Base-by-base conservation (phyloP, 2,888 invertebrate species). In the Clepsis dumicolana region DNA sequence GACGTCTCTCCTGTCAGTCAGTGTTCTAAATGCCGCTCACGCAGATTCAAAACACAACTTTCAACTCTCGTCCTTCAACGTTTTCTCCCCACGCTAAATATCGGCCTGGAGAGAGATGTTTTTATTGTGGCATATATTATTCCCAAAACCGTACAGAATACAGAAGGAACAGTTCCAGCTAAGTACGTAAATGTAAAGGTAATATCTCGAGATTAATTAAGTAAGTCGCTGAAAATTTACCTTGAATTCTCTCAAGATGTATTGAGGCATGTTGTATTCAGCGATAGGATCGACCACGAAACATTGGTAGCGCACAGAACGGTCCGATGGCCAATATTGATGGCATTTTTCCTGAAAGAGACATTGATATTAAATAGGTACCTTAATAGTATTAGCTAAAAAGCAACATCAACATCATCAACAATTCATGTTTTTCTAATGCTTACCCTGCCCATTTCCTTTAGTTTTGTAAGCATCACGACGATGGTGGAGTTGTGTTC, bases 211-310 rank as follows among this genome's bases (percentile, higher is more conserved):
- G 38, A 18, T 16, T 16, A 16, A n/a, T n/a, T n/a, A n/a, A n/a
- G n/a, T n/a, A 18, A 18, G 7, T 44, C 8, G 18, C 8, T 18
- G 5, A 18, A 44, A 18, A 18, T 8, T 70, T 79, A 95, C 95
- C 95, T 99, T 99, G 94, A 99, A 99, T 94, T 99, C 99, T 79
- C 99, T 95, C 83, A 99, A 95, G 84, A 99, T 98, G 89, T 99
- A 99, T 89, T 99, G 98, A 32, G 99, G 99, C 99, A 99, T 99
- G 89, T 99, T 99, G 91, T 99, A 99, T 89, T 99, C 99, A 5
- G 99, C 99, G 81, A 99, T 99, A 12, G 99, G 99, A 90, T 99
- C 99, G 24, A 99, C 99, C 54, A 99, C 99, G 89, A 98, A 99
- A 90, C 98, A 99, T 86, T 99, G 98, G 93, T 99, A 99, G 72